Conservation (phyloP, 2,113 vertebrate species). For the Bujurquina vittata region DNA sequence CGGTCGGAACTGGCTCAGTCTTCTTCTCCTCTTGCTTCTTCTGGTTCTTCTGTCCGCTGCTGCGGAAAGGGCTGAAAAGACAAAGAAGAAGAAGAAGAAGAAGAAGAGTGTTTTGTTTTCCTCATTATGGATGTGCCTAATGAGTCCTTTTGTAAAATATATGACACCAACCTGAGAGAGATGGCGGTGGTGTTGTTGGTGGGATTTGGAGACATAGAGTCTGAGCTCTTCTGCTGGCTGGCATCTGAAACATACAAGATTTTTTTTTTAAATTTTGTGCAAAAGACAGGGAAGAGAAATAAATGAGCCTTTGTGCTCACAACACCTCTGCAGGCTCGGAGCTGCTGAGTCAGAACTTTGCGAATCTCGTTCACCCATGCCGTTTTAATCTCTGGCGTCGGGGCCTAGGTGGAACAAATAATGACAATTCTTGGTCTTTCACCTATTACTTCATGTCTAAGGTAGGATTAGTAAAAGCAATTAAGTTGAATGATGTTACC, state of each 20-base stretch:
- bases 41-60: slow-evolving; percentile 78
- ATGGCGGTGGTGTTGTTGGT: slow-evolving; percentile 66
- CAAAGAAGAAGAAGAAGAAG: neutral
- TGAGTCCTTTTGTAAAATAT: neutral
- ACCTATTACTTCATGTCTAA: neutral
- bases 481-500: slow-evolving; percentile 70
- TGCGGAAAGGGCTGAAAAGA: slow-evolving; percentile 84
- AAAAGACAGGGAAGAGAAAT: neutral
- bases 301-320: neutral
- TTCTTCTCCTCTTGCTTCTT: slow-evolving; percentile 91
- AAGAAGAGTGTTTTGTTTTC: accelerated
- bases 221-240: slow-evolving; percentile 88
- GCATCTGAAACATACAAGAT: slow-evolving; percentile 81
- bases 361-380: slow-evolving; percentile 95
- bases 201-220: slow-evolving; percentile 79
- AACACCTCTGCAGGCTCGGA: slow-evolving; percentile 92
- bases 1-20: slow-evolving; percentile 61
- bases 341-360: slow-evolving; percentile 94
- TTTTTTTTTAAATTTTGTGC: too few species aligned
- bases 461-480: neutral
- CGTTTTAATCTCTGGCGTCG: slow-evolving; percentile 90
- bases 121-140: neutral
- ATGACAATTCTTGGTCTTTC: neutral
- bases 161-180: slow-evolving; percentile 82
- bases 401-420: slow-evolving; percentile 78